phyloP scores from a whole-genome alignment of 1,140 invertebrate species.

The Luehdorfia chinensis region DNA sequence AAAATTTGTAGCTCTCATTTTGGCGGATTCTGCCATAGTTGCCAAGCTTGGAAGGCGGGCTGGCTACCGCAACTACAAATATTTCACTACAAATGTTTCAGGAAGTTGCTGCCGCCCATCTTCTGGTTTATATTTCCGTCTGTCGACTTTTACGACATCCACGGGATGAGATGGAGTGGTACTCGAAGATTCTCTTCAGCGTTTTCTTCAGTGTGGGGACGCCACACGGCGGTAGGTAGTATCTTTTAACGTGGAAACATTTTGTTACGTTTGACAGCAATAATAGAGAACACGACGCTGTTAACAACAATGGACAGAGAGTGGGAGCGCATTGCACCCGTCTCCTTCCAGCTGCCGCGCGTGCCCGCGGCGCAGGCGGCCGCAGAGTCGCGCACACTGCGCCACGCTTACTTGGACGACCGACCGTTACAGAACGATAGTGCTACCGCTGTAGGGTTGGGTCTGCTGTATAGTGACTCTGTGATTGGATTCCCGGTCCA shows the following conservation, averaged over 20 bases:
- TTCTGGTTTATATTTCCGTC: no score
- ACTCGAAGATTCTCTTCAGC: no score
- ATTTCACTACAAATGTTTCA: no score
- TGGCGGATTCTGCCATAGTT: no score
- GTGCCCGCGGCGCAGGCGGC: not conserved
- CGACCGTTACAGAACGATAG: not conserved
- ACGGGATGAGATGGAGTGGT: no score
- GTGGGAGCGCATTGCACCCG: constrained; percentile 51
- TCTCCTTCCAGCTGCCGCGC: constrained; percentile 45
- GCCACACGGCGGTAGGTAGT: not conserved
- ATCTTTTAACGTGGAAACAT: not conserved
- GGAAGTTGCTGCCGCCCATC: no score
- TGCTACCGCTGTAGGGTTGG: not conserved
- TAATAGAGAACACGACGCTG: constrained; percentile 46
- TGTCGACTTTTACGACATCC: no score
- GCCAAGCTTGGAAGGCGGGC: no score
- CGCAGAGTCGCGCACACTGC: not conserved
- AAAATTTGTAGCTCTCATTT: no score
- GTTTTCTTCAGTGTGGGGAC: no score
- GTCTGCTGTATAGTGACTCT: not conserved
- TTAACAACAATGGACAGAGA: constrained; percentile 45
- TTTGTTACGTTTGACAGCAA: constrained; percentile 25
- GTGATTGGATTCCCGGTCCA: constrained; percentile 18
- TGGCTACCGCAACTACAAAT: no score
- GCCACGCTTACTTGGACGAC: not conserved